A percentile compares a stretch with the other conserved stretches of the same genome.
These are phyloP conservation scores for Drosophila nigritarsus DNA, from an alignment of 2,888 invertebrate species.

Conservation along the genomic window DNA sequence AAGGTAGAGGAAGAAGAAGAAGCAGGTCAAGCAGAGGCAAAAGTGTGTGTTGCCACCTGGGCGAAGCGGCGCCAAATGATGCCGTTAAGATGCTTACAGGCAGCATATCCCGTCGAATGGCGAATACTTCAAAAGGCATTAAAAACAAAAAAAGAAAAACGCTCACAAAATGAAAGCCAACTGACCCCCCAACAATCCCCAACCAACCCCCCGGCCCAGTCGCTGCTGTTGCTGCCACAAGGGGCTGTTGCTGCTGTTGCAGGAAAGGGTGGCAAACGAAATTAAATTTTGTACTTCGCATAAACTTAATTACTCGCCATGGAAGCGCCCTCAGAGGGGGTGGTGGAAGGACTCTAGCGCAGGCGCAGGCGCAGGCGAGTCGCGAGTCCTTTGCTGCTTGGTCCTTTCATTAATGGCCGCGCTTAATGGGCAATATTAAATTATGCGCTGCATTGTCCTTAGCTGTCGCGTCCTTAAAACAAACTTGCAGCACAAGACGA, in stretches of 20 bases:
- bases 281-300: conserved; percentile 82
- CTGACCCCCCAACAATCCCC: conserved; percentile 43
- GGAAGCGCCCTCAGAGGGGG: conserved; percentile 32
- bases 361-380: conserved; percentile 59
- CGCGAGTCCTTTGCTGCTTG: conserved; percentile 18
- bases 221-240: conserved; percentile 22
- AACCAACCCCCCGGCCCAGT: neutral
- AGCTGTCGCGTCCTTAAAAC: conserved; percentile 61
- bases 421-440: conserved; percentile 85
- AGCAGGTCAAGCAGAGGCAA: conserved; percentile 20
- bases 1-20: conserved; percentile 34
- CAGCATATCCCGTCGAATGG: conserved; percentile 27
- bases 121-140: conserved; percentile 80
- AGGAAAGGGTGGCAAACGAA: conserved; percentile 80
- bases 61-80: conserved; percentile 72
- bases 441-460: conserved; percentile 80
- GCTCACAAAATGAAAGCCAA: conserved; percentile 75
- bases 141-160: conserved; percentile 68
- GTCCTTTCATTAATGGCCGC: conserved; percentile 83
- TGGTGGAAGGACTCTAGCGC: conserved; percentile 23
- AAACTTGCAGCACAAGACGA: conserved; percentile 37
- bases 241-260: conserved; percentile 36
- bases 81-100: conserved; percentile 77
- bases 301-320: conserved; percentile 81
- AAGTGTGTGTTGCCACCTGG: conserved; percentile 75